These are phyloP conservation scores for Ephydatia muelleri DNA, from an alignment of 37 sponge, comb jelly and placozoan species.

Conservation along the genomic window DNA sequence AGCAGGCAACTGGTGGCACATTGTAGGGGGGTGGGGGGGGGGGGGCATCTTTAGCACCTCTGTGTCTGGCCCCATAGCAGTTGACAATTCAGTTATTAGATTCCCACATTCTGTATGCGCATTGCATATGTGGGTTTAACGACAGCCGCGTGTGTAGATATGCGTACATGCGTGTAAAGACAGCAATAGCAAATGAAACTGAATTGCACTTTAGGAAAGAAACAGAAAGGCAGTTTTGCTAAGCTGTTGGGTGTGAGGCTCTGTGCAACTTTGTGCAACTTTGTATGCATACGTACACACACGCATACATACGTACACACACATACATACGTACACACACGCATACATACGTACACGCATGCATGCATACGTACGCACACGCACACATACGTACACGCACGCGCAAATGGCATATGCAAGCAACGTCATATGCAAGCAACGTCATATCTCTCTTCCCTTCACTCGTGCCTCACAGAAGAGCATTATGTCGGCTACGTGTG, in stretches of 20 bases:
- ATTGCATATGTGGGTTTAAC: too few relatives aligned
- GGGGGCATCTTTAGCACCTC: neutral
- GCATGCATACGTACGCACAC: neutral
- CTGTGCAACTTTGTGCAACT: too few relatives aligned
- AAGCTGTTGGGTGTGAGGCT: too few relatives aligned
- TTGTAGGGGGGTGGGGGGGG: too few relatives aligned
- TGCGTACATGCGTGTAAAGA: too few relatives aligned
- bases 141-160: too few relatives aligned
- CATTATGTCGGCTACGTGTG: constrained; percentile 27
- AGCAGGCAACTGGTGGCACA: too few relatives aligned
- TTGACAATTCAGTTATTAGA: too few relatives aligned
- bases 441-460: neutral
- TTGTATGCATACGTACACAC: neutral
- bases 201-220: too few relatives aligned
- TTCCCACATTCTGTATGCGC: too few relatives aligned
- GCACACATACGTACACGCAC: neutral
- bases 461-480: constrained; percentile 25
- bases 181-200: too few relatives aligned
- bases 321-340: constrained; percentile 3
- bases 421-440: neutral
- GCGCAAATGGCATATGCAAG: neutral
- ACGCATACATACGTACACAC: neutral
- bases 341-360: neutral
- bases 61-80: neutral
- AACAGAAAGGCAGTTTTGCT: too few relatives aligned